Evolutionary conservation across 2,888 invertebrate species (phyloP), one percentile per base, ranked within the genome.

Genomic region (Meloe dianella): DNA sequence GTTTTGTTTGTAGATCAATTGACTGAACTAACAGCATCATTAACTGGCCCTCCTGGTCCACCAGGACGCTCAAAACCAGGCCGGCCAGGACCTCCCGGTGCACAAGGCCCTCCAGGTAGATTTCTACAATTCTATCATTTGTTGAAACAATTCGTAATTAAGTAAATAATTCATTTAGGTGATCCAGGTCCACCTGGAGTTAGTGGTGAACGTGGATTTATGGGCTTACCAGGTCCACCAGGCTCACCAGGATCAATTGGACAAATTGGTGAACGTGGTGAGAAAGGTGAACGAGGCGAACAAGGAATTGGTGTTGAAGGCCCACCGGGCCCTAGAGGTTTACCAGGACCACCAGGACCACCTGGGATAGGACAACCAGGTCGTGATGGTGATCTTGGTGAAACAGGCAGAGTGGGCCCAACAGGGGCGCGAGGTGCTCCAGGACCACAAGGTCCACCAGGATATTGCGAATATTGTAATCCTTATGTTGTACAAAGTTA

Each of bases 221-320:
- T 86, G 62, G 94, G 94, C 2, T 80, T 88, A 60, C 88, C 89
- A 0, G 90, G 90, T 30, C 83, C 87, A 10, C 84, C 86, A 57
- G 90, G 90, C 20, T 82, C 86, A 5, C 80, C 84, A 14, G 94
- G 93, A 1, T 82, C 83, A 10, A 82, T 84, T 1, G 94, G 93
- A 0, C 79, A 83, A 0, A 79, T 85, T 7, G 92, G 93, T 1
- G 89, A 89, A 73, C 86, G 88, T 70, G 93, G 93, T 0, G 90
- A 90, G 66, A 92, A 90, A 77, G 94, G 94, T 0, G 92, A 92
- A 20, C 84, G 89, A 73, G 90, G 87, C 32, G 84, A 87, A 0
- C 89, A 91, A 78, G 95, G 94, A 0, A 83, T 90, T 4, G 93
- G 94, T 0, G 77, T 89, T 17, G 91, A 91, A 76, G 95, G 95